Evolutionary conservation across 2,113 vertebrate genomes (phyloP).

Genomic region (Ammospiza caudacuta): DNA sequence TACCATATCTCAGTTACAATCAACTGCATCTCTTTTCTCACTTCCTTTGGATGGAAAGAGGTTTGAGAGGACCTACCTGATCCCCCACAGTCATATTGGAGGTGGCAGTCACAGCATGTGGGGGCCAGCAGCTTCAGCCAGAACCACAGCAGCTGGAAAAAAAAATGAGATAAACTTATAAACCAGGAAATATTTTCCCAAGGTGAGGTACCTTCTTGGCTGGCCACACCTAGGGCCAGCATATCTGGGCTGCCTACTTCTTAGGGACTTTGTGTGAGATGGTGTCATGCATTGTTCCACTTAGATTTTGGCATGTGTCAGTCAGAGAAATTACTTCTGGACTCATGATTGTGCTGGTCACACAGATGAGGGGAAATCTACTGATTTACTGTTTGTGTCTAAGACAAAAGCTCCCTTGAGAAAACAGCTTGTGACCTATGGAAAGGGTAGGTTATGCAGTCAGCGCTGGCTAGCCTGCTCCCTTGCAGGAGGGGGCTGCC

Average conservation of each 20-base stretch:
- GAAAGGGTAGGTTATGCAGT: background rate
- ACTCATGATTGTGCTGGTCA: background rate
- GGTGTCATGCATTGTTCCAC: background rate
- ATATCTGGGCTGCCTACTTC: background rate
- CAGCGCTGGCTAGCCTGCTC: background rate
- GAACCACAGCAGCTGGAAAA: background rate
- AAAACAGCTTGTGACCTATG: background rate
- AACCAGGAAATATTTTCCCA: background rate
- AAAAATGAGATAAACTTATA: background rate
- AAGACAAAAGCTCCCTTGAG: background rate
- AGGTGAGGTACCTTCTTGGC: background rate
- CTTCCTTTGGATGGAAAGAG: background rate
- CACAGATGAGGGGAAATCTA: background rate
- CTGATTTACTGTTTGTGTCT: background rate
- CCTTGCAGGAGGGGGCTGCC: background rate
- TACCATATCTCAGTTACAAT: background rate
- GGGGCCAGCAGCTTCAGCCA: background rate
- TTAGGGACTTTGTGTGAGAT: background rate
- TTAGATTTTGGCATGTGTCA: background rate
- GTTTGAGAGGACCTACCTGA: background rate
- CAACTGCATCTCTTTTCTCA: background rate
- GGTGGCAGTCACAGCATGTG: background rate
- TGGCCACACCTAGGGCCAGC: background rate
- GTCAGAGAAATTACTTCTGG: background rate
- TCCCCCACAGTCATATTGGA: rapidly evolving